phyloP scores from a whole-genome alignment of 30 jellyfish, hydroid and myxozoan genomes.

The Aurelia sp. region DNA sequence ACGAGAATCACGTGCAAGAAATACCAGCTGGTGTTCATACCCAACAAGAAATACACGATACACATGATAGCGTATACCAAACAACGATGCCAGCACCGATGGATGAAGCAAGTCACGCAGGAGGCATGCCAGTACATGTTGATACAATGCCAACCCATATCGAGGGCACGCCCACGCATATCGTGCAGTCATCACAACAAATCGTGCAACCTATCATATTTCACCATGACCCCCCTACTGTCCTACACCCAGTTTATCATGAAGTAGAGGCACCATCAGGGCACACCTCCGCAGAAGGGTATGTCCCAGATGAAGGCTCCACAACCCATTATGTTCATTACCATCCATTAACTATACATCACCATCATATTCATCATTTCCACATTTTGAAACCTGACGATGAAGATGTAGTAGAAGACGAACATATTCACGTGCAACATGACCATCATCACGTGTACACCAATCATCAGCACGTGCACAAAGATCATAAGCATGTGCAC shows the following conservation, averaged over 20 bases:
- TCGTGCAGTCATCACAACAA: constrained; percentile 40
- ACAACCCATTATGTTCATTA: constrained; percentile 61
- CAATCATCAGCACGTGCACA: constrained; percentile 16
- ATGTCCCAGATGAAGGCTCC: constrained; percentile 68
- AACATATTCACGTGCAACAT: constrained; percentile 50
- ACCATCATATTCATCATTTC: constrained; percentile 67
- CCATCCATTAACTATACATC: constrained; percentile 66
- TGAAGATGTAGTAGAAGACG: constrained; percentile 49
- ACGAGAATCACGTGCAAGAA: constrained; percentile 16
- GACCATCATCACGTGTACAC: constrained; percentile 32
- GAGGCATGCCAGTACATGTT: too few relatives aligned
- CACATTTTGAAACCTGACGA: constrained; percentile 65
- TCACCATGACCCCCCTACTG: constrained; percentile 61
- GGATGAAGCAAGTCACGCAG: background rate
- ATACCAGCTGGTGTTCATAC: constrained; percentile 20
- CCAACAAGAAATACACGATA: constrained; percentile 23
- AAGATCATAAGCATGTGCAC: background rate
- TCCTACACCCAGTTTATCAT: constrained; percentile 64
- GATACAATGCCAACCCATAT: constrained; percentile 15
- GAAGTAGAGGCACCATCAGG: constrained; percentile 54
- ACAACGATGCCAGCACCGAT: constrained; percentile 27
- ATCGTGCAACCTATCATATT: constrained; percentile 32
- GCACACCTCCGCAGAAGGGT: constrained; percentile 40
- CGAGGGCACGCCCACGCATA: constrained; percentile 60
- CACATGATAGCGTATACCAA: constrained; percentile 10